Conservation (phyloP, 1,140 invertebrate genomes). For the Elymnias hypermnestra region DNA sequence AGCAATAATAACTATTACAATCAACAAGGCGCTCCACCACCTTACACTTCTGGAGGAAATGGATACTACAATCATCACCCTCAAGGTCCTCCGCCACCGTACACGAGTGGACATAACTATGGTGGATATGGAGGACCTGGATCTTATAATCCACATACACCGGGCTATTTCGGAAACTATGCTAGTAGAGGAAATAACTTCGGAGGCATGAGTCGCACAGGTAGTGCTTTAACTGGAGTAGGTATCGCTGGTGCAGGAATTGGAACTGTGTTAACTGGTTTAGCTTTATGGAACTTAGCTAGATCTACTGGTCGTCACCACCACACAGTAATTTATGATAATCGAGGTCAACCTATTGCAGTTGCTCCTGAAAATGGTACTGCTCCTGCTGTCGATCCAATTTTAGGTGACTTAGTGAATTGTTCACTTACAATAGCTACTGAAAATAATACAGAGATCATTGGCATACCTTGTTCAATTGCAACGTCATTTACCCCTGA, state of each 20-base stretch:
- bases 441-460: conserved; percentile 56
- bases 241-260: conserved; percentile 66
- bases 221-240: conserved; percentile 53
- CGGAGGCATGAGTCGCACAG: conserved; percentile 47
- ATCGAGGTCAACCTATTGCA: conserved; percentile 58
- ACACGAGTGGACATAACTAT: conserved; percentile 38
- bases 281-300: conserved; percentile 72
- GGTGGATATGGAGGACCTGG: conserved; percentile 35
- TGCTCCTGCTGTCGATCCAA: conserved; percentile 42
- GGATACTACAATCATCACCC: conserved; percentile 37
- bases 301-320: conserved; percentile 60
- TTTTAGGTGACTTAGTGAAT: conserved; percentile 66
- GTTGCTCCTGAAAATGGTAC: conserved; percentile 55
- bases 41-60: conserved; percentile 41
- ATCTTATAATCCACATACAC: conserved; percentile 39
- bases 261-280: conserved; percentile 66
- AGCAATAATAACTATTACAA: conserved; percentile 28
- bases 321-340: conserved; percentile 65
- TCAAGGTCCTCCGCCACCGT: conserved; percentile 52
- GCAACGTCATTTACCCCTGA: conserved; percentile 70
- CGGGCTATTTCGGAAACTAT: conserved; percentile 58
- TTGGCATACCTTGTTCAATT: conserved; percentile 70
- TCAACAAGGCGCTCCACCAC: conserved; percentile 33
- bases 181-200: conserved; percentile 43
- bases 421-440: conserved; percentile 66